Base-by-base conservation (phyloP, 2,888 invertebrate genomes). In the Drosophila multiciliata region DNA sequence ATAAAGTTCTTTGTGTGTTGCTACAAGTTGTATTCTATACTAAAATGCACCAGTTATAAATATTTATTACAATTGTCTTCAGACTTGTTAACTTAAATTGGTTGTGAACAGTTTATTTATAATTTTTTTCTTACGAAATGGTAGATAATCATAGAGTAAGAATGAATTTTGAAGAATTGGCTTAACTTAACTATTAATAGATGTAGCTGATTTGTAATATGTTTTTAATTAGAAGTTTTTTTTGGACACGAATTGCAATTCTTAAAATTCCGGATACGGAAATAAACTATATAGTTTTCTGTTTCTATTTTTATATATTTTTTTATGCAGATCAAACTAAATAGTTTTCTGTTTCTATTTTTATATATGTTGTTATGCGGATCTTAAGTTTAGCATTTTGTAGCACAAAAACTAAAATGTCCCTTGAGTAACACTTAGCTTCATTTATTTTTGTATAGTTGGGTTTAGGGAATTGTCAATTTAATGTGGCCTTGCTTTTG, bases 31-130 rank as follows among this genome's bases (percentile, higher is more conserved):
- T 49, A 48, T 33, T n/a, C 49, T 50, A 42, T 33, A 26, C 35
- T 17, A 40, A 64, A 38, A n/a, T 66, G 36, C 12, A 38, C 67
- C 49, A 36, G 49, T 54, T 61, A 80, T 84, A 73, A 79, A 79
- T 79, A 70, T 72, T 73, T 72, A 67, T 62, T 17, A 20, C 62
- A 8, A 35, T 49, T 40, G 55, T 58, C 26, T 12, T 32, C n/a
- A 36, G 32, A 20, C 26, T 40, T 55, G 40, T 67, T 55, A 12
- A 40, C 38, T 40, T 9, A 61, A 40, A 55, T 40, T 23, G 3
- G 9, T 7, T 57, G 20, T 6, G 57, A 29, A 42, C 6, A 9
- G 15, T 20, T 33, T 32, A 4, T 40, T 23, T 35, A 23, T 35
- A 15, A n/a, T 17, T 3, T 26, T 6, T 54, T 45, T 15, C 45